phyloP scores from a whole-genome alignment of 1,140 invertebrate genomes.

The Drosophila sp. region DNA sequence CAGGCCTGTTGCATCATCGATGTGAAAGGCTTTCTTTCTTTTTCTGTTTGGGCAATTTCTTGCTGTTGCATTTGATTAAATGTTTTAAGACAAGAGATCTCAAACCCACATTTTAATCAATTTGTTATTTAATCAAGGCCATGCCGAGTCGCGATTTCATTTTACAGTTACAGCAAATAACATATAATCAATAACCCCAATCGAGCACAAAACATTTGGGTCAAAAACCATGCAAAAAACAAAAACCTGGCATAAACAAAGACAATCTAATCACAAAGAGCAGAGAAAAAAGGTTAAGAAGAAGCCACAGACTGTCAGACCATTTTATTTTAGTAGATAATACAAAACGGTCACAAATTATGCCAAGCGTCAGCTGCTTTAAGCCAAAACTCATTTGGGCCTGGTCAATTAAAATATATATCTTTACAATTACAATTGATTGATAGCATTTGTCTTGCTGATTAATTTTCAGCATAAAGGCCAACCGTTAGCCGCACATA shows the following conservation, averaged over 20 bases:
- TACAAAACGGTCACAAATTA: slow-evolving; percentile 42
- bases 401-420: slow-evolving; percentile 51
- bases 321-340: slow-evolving; percentile 52
- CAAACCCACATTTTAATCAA: slow-evolving; percentile 27
- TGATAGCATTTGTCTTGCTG: slow-evolving; percentile 14
- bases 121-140: slow-evolving; percentile 61
- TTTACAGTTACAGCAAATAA: slow-evolving; percentile 62
- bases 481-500: slow-evolving; percentile 62
- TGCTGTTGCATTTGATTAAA: slow-evolving; percentile 9
- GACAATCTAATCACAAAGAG: slow-evolving; percentile 25
- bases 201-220: slow-evolving; percentile 41
- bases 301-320: background rate
- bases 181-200: slow-evolving; percentile 20
- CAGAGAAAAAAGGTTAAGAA: slow-evolving; percentile 8
- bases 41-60: background rate
- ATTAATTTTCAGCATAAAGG: slow-evolving; percentile 49
- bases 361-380: slow-evolving; percentile 27
- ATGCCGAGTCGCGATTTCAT: slow-evolving; percentile 54
- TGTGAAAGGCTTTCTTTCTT: slow-evolving; percentile 59
- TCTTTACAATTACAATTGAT: slow-evolving; percentile 28
- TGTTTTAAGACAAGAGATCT: slow-evolving; percentile 12
- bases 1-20: slow-evolving; percentile 48
- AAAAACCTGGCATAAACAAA: slow-evolving; percentile 13
- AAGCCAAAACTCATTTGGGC: slow-evolving; percentile 36
- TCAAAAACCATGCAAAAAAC: slow-evolving; percentile 37